Evolutionary conservation across 2,888 invertebrate species (phyloP), one percentile per base, ranked within the genome.

Genomic region (Oscheius sp.): DNA sequence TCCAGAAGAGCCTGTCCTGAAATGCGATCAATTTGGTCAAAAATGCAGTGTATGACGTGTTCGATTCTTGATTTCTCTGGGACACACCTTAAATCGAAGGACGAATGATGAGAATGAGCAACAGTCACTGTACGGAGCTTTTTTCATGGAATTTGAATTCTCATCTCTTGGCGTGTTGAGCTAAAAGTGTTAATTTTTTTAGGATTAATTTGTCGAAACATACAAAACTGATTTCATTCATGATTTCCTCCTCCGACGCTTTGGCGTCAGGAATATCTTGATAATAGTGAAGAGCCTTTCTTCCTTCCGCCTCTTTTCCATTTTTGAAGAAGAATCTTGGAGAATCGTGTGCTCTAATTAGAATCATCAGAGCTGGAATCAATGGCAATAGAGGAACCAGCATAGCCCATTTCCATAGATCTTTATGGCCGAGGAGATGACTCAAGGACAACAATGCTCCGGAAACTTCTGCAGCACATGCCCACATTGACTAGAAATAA

Each of bases 401-500:
- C 73, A 84, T 77, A 0, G 82, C 82, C 65, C 71, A 71, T 34
- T 82, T 78, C 84, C 84, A 84, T 5, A 48, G 25, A 12, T 42
- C 17, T 8, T 69, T 68, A 15, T 67, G 71, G 34, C 82, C 84
- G 10, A 84, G 67, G 1, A 80, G 63, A 10, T 68, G 70, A 46
- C 78, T 74, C n/a, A 84, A 53, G 2, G 82, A 81, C 5, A 84
- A 67, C 5, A 76, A 39, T 80, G 83, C 79, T 3, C 83, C 82
- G 27, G 73, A 63, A 6, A 84, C 70, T 53, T 84, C 84, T 23
- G 83, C 84, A 37, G 81, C 53, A 52, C 83, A 84, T 8, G 84
- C 82, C 83, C 84, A 84, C 66, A 83, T 80, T 17, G 82, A 82
- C 82, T 83, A 67, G 31, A 84, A 74, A 33, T 45, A 25, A 23